Conservation (phyloP, 2,888 invertebrate genomes). For the Aleiodes testaceus region DNA sequence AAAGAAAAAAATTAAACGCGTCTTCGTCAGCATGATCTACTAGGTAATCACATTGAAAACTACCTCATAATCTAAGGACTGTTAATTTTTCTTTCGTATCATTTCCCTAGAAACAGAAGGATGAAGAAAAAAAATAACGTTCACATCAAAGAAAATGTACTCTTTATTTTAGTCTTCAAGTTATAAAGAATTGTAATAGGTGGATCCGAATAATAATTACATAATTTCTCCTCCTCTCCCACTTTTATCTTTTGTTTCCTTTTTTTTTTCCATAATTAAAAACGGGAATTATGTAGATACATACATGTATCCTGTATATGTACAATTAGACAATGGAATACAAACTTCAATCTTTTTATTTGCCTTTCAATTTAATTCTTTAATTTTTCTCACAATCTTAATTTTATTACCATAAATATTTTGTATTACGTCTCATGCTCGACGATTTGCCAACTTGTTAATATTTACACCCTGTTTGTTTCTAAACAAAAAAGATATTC, state of each 20-base stretch:
- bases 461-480: too few species aligned
- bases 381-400: background rate
- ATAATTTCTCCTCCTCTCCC: too few species aligned
- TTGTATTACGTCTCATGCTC: background rate
- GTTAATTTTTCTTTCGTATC: conserved; percentile 35
- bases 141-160: conserved; percentile 13
- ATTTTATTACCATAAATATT: background rate
- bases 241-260: background rate
- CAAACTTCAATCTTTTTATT: conserved; percentile 4
- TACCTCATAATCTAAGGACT: conserved; percentile 25
- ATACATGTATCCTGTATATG: conserved; percentile 26
- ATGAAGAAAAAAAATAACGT: background rate
- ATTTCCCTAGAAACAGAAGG: conserved; percentile 12
- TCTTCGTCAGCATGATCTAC: conserved; percentile 21
- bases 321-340: conserved; percentile 25
- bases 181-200: conserved; percentile 12
- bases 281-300: background rate
- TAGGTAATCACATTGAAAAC: conserved; percentile 30
- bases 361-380: background rate
- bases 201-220: background rate
- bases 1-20: conserved; percentile 12
- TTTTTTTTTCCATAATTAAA: conserved; percentile 9
- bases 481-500: background rate
- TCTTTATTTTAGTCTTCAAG: conserved; percentile 16
- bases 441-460: too few species aligned